phyloP scores from a whole-genome alignment of 2,888 invertebrate genomes.

The Ophion obscuratus region DNA sequence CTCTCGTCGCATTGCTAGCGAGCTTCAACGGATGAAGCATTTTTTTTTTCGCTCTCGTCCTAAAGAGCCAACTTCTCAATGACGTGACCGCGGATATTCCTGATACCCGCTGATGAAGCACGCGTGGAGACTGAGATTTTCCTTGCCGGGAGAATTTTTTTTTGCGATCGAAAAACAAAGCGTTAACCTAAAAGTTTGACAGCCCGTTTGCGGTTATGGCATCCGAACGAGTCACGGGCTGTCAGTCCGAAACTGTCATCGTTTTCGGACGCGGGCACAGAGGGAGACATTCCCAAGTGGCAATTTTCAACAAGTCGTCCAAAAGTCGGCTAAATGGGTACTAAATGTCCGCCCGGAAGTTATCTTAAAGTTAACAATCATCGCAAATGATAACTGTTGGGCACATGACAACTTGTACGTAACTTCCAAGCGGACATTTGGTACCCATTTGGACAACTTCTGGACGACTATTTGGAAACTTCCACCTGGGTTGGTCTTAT shows the following conservation, averaged over 20 bases:
- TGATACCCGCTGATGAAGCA: not conserved
- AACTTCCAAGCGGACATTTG: too few species aligned
- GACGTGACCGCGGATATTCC: not conserved
- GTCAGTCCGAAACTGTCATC: slow-evolving; percentile 36
- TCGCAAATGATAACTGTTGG: too few species aligned
- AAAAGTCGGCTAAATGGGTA: too few species aligned
- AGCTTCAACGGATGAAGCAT: slow-evolving; percentile 41
- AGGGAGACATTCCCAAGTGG: not conserved
- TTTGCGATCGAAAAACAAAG: slow-evolving; percentile 24
- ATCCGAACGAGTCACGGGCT: slow-evolving; percentile 18
- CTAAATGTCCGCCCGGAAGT: too few species aligned
- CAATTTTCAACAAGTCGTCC: too few species aligned
- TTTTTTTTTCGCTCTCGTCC: slow-evolving; percentile 27
- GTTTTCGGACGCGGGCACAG: slow-evolving; percentile 9
- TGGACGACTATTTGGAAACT: too few species aligned
- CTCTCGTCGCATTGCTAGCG: slow-evolving; percentile 39
- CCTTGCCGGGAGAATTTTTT: slow-evolving; percentile 7
- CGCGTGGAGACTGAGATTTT: slow-evolving; percentile 42
- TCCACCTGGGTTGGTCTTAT: too few species aligned
- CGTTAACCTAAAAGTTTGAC: slow-evolving; percentile 59
- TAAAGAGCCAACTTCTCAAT: not conserved
- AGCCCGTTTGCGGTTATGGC: slow-evolving; percentile 53
- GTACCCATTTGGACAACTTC: too few species aligned
- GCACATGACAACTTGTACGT: too few species aligned
- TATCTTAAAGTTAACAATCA: too few species aligned